Percentiles rank a stretch among this genome's conserved stretches.
Conservation (phyloP, 1,140 invertebrate species). For the Grapholita molesta region DNA sequence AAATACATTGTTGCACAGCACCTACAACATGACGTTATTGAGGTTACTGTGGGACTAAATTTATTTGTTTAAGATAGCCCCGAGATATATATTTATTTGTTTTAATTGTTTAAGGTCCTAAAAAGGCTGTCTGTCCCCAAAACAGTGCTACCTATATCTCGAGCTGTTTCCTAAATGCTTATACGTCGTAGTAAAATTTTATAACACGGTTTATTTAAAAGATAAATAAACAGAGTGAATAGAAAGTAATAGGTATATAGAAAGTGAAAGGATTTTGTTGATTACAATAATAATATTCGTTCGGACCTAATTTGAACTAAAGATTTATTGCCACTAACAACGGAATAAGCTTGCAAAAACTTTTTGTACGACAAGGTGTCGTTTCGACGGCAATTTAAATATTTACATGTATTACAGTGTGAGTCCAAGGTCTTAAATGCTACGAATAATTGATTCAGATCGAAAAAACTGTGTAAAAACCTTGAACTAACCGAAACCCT, state of each 20-base stretch:
- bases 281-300: neutral
- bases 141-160: neutral
- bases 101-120: too few species aligned
- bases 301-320: neutral
- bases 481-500: neutral
- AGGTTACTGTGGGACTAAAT: too few species aligned
- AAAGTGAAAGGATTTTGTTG: constrained; percentile 1
- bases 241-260: neutral
- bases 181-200: neutral
- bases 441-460: constrained; percentile 7
- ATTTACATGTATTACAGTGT: neutral
- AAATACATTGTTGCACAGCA: too few species aligned
- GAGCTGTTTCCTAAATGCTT: too few species aligned
- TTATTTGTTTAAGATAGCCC: too few species aligned
- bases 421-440: constrained; percentile 1
- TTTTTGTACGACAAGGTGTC: neutral
- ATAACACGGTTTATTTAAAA: neutral
- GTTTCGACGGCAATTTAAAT: neutral
- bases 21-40: too few species aligned
- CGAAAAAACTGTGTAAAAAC: constrained; percentile 7
- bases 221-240: neutral
- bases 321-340: neutral
- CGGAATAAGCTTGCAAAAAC: neutral
- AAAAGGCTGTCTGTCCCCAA: neutral
- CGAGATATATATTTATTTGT: too few species aligned